Evolutionary conservation across 2,113 vertebrate genomes (phyloP).

Genomic region (Chlorodrepanis virens): DNA sequence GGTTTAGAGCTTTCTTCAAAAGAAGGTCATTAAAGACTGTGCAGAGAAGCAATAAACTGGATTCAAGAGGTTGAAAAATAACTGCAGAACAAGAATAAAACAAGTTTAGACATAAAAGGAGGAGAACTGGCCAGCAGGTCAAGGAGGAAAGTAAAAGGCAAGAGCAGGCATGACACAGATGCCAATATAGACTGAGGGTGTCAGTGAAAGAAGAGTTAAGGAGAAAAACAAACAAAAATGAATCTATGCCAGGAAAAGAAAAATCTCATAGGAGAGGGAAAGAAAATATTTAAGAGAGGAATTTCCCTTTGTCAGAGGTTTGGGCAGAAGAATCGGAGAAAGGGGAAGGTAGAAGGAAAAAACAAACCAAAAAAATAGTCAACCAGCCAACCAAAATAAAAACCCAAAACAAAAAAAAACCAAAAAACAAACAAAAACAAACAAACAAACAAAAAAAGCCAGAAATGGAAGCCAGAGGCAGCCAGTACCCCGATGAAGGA

Average conservation of each 20-base stretch:
- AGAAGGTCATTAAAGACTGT: background rate
- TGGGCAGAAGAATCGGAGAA: background rate
- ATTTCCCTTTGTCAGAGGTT: background rate
- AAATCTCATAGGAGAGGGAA: background rate
- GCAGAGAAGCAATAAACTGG: background rate
- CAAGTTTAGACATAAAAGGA: background rate
- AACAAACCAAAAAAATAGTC: background rate
- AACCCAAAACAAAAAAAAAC: background rate
- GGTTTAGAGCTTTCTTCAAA: background rate
- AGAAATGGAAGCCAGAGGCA: background rate
- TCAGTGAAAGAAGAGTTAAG: background rate
- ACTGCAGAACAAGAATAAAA: background rate
- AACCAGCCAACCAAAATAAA: background rate
- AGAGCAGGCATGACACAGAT: background rate
- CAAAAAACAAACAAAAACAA: no score
- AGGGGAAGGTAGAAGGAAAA: background rate
- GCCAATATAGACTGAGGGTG: background rate
- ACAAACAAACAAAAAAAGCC: background rate
- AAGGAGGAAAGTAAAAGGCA: background rate
- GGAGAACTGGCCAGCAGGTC: background rate
- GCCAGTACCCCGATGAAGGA: background rate
- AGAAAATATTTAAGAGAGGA: background rate
- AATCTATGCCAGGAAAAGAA: background rate
- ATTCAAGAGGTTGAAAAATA: background rate
- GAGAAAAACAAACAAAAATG: background rate